Evolutionary conservation across 2,888 invertebrate species (phyloP), one percentile per base, ranked within the genome.

Genomic region (Campaea margaritaria): DNA sequence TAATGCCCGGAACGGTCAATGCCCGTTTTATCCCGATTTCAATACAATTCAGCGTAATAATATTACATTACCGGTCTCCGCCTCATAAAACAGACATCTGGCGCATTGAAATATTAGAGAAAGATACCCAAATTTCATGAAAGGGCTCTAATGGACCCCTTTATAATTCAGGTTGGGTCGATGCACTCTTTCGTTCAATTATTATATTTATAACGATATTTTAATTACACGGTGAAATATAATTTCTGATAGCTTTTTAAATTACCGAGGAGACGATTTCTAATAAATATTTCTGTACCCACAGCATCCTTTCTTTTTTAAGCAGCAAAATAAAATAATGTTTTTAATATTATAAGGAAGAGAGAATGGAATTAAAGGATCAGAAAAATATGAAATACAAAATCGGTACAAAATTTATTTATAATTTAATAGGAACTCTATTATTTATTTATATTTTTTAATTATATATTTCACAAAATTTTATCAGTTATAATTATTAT

Each of bases 11-110:
- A n/a, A 36, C 36, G 51, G 55, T 55, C 50, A 54, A 36, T 42
- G 50, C 16, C 46, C 55, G 34, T 47, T 31, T 48, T 53, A 53
- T 58, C 43, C 45, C 36, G 41, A 41, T 45, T 49, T 59, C 57
- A 21, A 48, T 54, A 54, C 27, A 50, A 36, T 59, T 43, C 31
- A 31, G 43, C 15, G 16, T n/a, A 43, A 46, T 38, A 43, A 49
- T 31, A 31, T 31, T 31, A 31, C 39, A 50, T 46, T 58, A 58
- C 48, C 49, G 15, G 46, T 36, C 21, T 57, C 34, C 53, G 41
- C 50, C 38, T 57, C 63, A 56, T 66, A 64, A 61, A 64, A 63
- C 46, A 56, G 56, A 52, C 57, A 63, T 63, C 62, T 64, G 61
- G 58, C 62, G 50, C 51, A 45, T 53, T 58, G 12, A 54, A 42